These are phyloP conservation scores for Delphinus delphis DNA, from an alignment of 2,113 vertebrate species.

Conservation along the genomic window DNA sequence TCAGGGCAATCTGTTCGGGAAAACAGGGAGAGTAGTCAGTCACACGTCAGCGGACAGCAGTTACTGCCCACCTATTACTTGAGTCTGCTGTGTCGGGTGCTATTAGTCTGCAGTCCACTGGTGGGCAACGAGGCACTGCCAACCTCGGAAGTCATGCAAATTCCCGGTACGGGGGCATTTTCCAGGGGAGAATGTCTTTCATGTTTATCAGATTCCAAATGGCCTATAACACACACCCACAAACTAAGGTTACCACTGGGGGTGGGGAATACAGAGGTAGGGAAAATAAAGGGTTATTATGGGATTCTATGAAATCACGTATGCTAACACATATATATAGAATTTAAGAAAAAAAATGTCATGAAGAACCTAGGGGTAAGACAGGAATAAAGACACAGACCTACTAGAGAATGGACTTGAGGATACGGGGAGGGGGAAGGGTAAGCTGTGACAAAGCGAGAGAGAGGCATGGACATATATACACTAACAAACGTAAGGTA, in stretches of 20 bases:
- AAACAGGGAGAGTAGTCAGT: background rate
- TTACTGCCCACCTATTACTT: background rate
- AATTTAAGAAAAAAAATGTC: too few species aligned
- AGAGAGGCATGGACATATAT: too few species aligned
- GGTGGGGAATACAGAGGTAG: background rate
- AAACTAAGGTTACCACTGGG: background rate
- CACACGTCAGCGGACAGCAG: background rate
- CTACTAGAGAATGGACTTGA: too few species aligned
- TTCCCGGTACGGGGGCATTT: background rate
- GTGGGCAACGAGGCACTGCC: too few species aligned
- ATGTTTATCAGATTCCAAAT: background rate
- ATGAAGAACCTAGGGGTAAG: too few species aligned
- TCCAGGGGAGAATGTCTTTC: background rate
- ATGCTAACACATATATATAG: too few species aligned
- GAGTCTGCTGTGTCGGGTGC: fast-evolving
- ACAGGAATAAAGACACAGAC: too few species aligned
- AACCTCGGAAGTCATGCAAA: background rate
- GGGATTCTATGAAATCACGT: background rate
- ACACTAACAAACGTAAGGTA: too few species aligned
- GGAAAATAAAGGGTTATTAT: background rate
- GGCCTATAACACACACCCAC: background rate
- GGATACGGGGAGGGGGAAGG: too few species aligned
- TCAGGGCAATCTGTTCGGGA: slow-evolving; percentile 89
- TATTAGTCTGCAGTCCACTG: background rate
- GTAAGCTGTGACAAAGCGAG: too few species aligned